Base-by-base conservation (phyloP, 2,888 invertebrate genomes). In the Epistrophe eligans region DNA sequence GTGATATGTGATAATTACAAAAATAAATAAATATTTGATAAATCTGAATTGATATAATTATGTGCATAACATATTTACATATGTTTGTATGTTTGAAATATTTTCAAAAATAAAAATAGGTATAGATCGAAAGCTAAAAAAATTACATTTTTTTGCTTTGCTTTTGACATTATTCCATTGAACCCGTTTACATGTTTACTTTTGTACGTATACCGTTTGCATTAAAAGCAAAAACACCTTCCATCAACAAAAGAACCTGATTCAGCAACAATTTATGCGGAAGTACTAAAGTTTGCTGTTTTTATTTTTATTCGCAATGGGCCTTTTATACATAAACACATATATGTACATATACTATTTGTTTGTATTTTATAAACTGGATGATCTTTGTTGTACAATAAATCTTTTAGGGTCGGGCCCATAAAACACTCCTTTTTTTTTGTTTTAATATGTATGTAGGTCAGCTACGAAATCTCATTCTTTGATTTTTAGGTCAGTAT, bases 251-350 rank as follows among this genome's bases (percentile, higher is more conserved):
- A 28, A 45, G 24, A 77, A 82, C 79, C 60, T 77, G 84, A 84
- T 77, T 84, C 76, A 84, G 60, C 71, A 66, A 66, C 79, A 72
- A 77, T 67, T 60, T 84, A 79, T 77, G 77, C 84, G 84, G 84
- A 84, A 80, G 80, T 43, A 15, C 24, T 66, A 52, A 48, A 17
- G 17, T 77, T 77, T 48, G 35, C 66, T 45, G 15, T 43, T 24
- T 7, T 62, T 62, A 43, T 62, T 45, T 24, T 28, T 62, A 28
- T n/a, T 62, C 28, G 24, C 8, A n/a, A 43, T 62, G 24, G 4
- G 9, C 8, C 1, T 62, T 40, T 24, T 62, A 3, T 15, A 24
- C 13, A 19, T 17, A 17, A 3, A 19, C 2, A 11, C 19, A 50
- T 13, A 28, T 3, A 24, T 28, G 8, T 28, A 32, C 32, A 32